Base-by-base conservation (phyloP, 2,797 vertebrate genomes). In the Gymnocypris eckloni region DNA sequence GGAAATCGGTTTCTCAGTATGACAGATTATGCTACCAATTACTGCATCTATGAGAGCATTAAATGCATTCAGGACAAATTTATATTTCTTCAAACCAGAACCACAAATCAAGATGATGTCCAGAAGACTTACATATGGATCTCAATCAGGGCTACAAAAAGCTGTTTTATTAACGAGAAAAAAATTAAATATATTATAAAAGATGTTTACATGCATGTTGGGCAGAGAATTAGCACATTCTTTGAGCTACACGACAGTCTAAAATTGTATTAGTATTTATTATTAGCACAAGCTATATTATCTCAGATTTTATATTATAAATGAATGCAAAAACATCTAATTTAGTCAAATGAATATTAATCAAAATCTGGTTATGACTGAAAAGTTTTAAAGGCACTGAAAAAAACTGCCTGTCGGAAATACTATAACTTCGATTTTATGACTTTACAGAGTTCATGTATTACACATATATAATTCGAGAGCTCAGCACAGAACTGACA, bases 111-210 rank as follows among this genome's bases (percentile, higher is more conserved):
- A 52, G 22, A 54, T 9, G 20, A 69, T 25, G 16, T 28, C 48
- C 72, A 48, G n/a, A n/a, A 71, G 66, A 82, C 45, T 78, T 79
- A 20, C 41, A 54, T 85, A 28, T 33, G 43, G 45, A 77, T 83
- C 71, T 88, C 83, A 52, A 50, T 25, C 28, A 81, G 73, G 78
- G 37, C 69, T 85, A n/a, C 48, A 87, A 83, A n/a, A n/a, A n/a
- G n/a, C n/a, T n/a, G 52, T n/a, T 75, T 81, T 59, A n/a, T 70
- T 86, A 28, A 79, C 39, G 50, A 66, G 75, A 79, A 20, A 25
- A 61, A 48, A 13, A 4, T 13, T 0, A 25, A n/a, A 54, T 39
- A 39, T 18, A 69, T 39, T 50, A 6, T 67, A 13, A 56, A 28
- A 59, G 25, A 80, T 20, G 78, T 48, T 48, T 43, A 79, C 13